Base-by-base conservation (phyloP, 2,888 invertebrate genomes). In the Pyrrhosoma nymphula region DNA sequence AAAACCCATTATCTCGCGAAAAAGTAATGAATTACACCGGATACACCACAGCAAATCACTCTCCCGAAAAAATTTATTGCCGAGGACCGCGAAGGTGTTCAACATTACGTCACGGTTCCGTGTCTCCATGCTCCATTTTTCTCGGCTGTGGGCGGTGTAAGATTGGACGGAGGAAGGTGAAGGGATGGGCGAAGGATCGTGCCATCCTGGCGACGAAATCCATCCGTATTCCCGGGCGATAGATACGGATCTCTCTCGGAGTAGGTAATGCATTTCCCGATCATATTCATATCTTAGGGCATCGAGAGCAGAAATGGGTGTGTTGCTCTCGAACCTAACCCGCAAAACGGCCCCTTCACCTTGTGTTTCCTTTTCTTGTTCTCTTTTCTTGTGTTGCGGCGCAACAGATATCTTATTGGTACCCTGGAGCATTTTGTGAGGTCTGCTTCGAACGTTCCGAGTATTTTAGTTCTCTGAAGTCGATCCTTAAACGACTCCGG, bases 231-330 rank as follows among this genome's bases (percentile, higher is more conserved):
- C 35, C 18, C n/a, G 12, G 16, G 12, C 35, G 82, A 82, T n/a
- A 82, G 82, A 82, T 82, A 82, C 82, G 16, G 30, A 82, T 82
- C 82, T 82, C 82, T 82, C 82, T 16, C 30, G 60, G 60, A 69
- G 16, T 82, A 47, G 47, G 47, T 47, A 16, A 82, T 35, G 35
- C 8, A 82, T 82, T 82, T 35, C 82, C 35, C 35, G 82, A 82
- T 82, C 82, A 35, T 82, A 82, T 35, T 35, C 82, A 82, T 82
- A 82, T 82, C 82, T 82, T 35, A 82, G 12, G 82, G 35, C 82
- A 82, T 82, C 82, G 82, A 35, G 82, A 82, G 60, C 60, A 35
- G 30, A 82, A 82, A 82, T 26, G 82, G 82, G 82, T 82, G 82
- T 30, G 60, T 60, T 60, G 60, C 16, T 35, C n/a, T 82, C 82